phyloP scores from a whole-genome alignment of 1,140 invertebrate species.

The Drosophila mauritiana region DNA sequence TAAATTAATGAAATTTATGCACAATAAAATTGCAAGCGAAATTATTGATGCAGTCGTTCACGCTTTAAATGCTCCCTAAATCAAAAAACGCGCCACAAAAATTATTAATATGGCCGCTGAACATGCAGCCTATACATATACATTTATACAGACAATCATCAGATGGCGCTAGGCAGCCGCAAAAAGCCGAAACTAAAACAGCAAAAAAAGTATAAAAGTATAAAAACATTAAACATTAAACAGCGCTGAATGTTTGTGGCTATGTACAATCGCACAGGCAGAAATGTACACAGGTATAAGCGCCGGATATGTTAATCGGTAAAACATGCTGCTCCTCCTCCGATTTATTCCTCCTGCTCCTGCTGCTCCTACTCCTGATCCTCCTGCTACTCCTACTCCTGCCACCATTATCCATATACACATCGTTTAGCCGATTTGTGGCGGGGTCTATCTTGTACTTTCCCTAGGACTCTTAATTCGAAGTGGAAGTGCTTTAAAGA shows the following conservation, averaged over 20 bases:
- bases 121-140: constrained; percentile 61
- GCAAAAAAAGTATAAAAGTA: too few species aligned
- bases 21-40: constrained; percentile 84
- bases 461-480: constrained; percentile 15
- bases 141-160: constrained; percentile 1
- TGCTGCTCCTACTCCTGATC: constrained; percentile 30
- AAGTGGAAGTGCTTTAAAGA: constrained; percentile 6
- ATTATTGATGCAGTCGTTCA: constrained; percentile 85
- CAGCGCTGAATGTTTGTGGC: constrained; percentile 30
- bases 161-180: constrained; percentile 48
- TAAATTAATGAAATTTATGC: constrained; percentile 85
- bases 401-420: constrained; percentile 5
- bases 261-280: constrained; percentile 21
- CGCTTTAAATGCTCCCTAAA: constrained; percentile 84
- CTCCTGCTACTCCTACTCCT: neutral
- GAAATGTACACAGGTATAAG: constrained; percentile 48
- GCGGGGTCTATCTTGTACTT: constrained; percentile 34
- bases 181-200: constrained; percentile 7
- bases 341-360: too few species aligned
- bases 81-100: constrained; percentile 74
- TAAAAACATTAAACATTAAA: constrained; percentile 13
- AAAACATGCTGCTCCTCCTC: constrained; percentile 60
- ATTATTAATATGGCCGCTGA: constrained; percentile 76
- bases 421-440: constrained; percentile 28
- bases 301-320: constrained; percentile 76